phyloP scores from a whole-genome alignment of 2,113 vertebrate species.

The Trogon surrucura region DNA sequence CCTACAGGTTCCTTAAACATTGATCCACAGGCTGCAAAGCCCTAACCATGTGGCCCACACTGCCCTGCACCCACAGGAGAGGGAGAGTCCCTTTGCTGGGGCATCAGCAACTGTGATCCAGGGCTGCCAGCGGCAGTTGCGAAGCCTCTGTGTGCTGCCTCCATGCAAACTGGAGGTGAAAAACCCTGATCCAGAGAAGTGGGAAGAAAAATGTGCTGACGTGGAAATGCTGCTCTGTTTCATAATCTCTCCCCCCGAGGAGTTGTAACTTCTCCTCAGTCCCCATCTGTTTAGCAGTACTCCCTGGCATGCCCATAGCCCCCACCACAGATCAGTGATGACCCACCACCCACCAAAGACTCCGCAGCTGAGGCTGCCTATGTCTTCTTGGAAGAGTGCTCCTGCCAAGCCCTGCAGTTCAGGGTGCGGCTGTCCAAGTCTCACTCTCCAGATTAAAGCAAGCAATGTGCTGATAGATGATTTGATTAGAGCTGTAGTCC shows the following conservation, averaged over 20 bases:
- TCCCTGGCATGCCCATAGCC: neutral
- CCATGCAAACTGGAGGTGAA: accelerated
- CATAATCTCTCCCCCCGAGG: neutral
- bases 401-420: neutral
- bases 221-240: neutral
- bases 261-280: neutral
- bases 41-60: accelerated
- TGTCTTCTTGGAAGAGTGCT: too few relatives aligned
- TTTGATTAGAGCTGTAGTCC: neutral
- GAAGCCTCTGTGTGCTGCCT: neutral
- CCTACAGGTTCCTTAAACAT: neutral
- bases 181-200: neutral
- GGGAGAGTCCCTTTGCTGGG: neutral
- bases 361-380: accelerated
- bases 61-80: neutral
- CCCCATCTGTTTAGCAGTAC: accelerated
- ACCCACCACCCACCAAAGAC: neutral
- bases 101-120: accelerated
- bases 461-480: neutral
- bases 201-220: neutral
- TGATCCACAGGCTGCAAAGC: accelerated
- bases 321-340: accelerated
- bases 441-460: accelerated
- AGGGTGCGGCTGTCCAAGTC: accelerated
- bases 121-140: neutral